Conservation (phyloP, 1,140 invertebrate genomes). For the Geopemphigus sp. region DNA sequence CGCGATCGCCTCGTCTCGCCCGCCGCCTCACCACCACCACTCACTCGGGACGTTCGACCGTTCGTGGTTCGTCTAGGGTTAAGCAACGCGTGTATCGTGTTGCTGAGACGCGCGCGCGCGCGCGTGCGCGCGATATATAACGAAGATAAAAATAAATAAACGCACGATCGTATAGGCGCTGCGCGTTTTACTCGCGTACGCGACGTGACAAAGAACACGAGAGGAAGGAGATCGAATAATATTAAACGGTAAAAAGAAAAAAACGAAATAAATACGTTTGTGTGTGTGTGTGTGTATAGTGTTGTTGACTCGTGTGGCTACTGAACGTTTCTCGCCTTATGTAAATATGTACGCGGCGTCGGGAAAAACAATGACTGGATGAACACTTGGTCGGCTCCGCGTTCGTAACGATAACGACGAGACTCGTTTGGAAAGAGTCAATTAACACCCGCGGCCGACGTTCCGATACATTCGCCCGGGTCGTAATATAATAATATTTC, state of each 20-base stretch:
- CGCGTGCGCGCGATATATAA: background rate
- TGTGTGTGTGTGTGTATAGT: background rate
- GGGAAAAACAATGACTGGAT: conserved; percentile 34
- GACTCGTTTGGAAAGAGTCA: background rate
- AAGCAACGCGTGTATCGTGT: no score
- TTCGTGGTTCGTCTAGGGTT: no score
- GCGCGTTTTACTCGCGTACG: background rate
- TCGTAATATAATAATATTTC: no score
- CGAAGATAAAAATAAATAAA: conserved; percentile 2
- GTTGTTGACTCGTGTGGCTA: conserved; percentile 33
- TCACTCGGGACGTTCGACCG: no score
- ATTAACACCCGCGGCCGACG: conserved; percentile 3
- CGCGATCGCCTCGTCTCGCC: no score
- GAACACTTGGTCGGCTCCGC: background rate
- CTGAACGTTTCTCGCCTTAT: conserved; percentile 33
- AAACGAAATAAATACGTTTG: conserved; percentile 25
- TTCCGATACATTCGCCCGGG: no score
- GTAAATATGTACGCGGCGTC: background rate
- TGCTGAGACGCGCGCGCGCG: background rate
- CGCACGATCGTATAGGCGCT: conserved; percentile 24
- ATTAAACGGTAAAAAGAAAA: background rate
- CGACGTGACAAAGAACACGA: conserved; percentile 31
- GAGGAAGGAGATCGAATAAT: background rate
- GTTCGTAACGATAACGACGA: background rate
- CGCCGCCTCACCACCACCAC: no score